Evolutionary conservation across 2,888 invertebrate genomes (phyloP), one percentile per base, ranked within the genome.

Genomic region (Sinelater perroti): DNA sequence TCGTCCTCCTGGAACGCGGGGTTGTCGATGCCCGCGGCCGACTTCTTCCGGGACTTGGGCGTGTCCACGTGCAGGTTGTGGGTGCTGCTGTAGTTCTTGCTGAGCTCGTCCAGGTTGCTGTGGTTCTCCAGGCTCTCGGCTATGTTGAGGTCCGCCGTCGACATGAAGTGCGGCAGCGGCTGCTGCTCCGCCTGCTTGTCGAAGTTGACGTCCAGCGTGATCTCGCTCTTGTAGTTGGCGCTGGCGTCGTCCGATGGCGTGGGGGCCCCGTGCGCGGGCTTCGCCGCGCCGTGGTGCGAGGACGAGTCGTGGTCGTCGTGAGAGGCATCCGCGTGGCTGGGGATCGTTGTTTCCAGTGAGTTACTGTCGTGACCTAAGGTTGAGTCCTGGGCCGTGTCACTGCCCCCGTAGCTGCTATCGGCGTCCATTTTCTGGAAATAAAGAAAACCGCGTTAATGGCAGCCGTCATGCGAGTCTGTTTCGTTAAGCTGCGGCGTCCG

Each of bases 1-100:
- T 74, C 73, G 38, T 78, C 76, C 7, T 73, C 71, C 28, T 73
- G 70, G 56, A 74, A 79, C 1, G 76, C 79, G 0, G 78, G 78
- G 70, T 80, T 80, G 55, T 82, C 80, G 69, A 84, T 80, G 20
- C 85, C 79, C 3, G 61, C 40, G 5, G 53, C 59, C 0, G 63
- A 52, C 20, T 72, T 71, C 38, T 70, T 73, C 6, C 61, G 67
- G 18, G 63, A 54, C 31, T 67, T 65, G 6, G 70, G 66, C 2
- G 67, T 63, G 13, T 67, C 65, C 3, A 64, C 66, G 49, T 76
- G 75, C 53, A 79, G 66, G 36, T 74, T 75, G 53, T 72, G 77
- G 20, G 76, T 74, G 65, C 78, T 78, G 56, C 70, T 76, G 54
- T 77, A 79, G 52, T 75, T 75, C 55, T 75, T 76, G 58, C 73